These are phyloP conservation scores for Carapus acus DNA, from an alignment of 2,797 vertebrate species.

Conservation along the genomic window DNA sequence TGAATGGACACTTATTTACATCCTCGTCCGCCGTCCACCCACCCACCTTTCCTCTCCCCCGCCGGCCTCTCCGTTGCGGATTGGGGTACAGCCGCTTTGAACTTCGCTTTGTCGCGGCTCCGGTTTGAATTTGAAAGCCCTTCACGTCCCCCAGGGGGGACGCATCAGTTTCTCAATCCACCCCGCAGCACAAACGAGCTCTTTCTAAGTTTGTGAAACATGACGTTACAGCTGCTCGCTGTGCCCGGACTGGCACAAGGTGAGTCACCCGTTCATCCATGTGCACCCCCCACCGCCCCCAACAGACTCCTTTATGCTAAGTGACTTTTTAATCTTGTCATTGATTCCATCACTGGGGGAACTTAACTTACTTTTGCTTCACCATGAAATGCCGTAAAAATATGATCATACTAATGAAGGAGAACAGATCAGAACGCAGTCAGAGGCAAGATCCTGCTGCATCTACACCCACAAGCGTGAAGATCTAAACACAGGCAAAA, in stretches of 20 bases:
- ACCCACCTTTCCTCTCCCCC: no score
- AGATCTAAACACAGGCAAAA: not conserved
- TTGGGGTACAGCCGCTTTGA: constrained; percentile 5
- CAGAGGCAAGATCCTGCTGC: not conserved
- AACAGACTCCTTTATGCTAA: not conserved
- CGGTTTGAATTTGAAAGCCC: not conserved
- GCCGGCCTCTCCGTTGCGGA: constrained; percentile 6
- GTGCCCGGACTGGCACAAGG: constrained; percentile 17
- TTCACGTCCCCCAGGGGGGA: not conserved
- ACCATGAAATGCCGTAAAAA: no score
- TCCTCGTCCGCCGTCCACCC: no score
- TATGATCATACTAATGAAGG: no score
- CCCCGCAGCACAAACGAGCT: constrained; percentile 1
- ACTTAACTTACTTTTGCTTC: constrained; percentile 1
- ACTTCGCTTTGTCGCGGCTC: constrained; percentile 13
- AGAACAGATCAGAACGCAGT: no score
- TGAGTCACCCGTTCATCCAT: constrained; percentile 36
- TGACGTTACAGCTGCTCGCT: constrained; percentile 3
- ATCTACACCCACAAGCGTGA: not conserved
- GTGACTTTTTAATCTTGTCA: constrained; percentile 13
- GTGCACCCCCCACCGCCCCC: constrained; percentile 25
- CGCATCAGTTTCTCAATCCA: constrained; percentile 8
- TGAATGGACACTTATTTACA: no score
- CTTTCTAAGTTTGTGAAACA: constrained; percentile 5
- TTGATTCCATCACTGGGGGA: not conserved